A percentile compares a stretch with the other conserved stretches of the same genome.
Evolutionary conservation across 2,113 vertebrate species (phyloP).

Genomic region (Athene cunicularia): DNA sequence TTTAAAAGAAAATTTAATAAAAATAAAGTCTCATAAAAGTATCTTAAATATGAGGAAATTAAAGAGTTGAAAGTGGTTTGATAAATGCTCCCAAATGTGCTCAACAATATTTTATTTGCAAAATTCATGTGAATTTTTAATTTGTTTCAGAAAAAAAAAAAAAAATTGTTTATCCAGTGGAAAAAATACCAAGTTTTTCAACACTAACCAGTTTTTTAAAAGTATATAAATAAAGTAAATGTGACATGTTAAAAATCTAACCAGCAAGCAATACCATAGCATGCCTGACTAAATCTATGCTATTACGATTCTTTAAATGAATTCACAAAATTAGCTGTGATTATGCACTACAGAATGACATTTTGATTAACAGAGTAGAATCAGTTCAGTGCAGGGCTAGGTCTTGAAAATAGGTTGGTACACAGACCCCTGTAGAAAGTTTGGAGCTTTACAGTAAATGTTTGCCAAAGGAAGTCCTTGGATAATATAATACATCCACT

Average conservation of each 20-base stretch:
- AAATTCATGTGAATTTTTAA: neutral
- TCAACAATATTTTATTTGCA: neutral
- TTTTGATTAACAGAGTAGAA: neutral
- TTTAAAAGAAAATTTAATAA: neutral
- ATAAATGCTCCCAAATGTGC: neutral
- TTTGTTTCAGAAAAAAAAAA: neutral
- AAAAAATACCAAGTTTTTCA: neutral
- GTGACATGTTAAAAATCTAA: neutral
- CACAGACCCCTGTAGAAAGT: neutral
- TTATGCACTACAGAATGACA: neutral
- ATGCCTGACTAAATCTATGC: neutral
- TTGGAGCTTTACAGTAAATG: neutral
- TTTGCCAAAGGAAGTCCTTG: neutral
- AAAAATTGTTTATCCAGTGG: neutral
- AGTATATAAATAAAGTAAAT: neutral
- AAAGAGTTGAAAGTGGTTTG: neutral
- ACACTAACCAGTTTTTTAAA: neutral
- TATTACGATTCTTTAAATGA: neutral
- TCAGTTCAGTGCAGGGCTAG: neutral
- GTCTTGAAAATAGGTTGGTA: neutral
- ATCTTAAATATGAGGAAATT: neutral
- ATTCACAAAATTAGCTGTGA: neutral
- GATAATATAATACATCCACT: neutral
- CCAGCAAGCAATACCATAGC: neutral
- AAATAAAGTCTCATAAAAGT: neutral